Percentiles rank a stretch among this genome's conserved stretches.
Evolutionary conservation across 2,888 invertebrate genomes (phyloP).

Genomic region (Incurvaria masculella): DNA sequence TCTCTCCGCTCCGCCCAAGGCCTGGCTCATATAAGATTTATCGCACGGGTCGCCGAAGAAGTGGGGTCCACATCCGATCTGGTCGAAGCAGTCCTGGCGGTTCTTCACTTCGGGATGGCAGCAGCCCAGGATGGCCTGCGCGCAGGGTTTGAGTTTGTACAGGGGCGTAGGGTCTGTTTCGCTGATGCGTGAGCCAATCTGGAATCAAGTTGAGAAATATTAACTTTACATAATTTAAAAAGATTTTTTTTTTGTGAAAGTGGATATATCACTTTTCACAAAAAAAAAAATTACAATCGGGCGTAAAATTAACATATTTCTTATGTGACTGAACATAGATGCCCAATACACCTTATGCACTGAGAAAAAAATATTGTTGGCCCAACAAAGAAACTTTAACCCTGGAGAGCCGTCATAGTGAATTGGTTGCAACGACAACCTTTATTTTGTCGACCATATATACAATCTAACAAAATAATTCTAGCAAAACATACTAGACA

Average conservation of each 20-base stretch:
- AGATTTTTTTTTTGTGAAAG: conserved; percentile 18
- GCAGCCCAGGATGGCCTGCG: conserved; percentile 74
- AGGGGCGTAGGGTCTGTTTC: conserved; percentile 19
- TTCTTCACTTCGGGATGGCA: conserved; percentile 53
- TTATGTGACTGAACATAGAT: too few relatives aligned
- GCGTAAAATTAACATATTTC: too few relatives aligned
- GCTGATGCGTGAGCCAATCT: conserved; percentile 14
- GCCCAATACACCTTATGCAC: conserved; percentile 13
- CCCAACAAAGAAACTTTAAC: too few relatives aligned
- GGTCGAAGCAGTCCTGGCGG: conserved; percentile 65
- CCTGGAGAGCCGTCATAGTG: too few relatives aligned
- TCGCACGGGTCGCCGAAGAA: conserved; percentile 78
- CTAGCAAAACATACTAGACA: too few relatives aligned
- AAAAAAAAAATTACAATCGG: too few relatives aligned
- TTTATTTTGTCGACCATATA: too few relatives aligned
- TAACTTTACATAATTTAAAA: conserved; percentile 16
- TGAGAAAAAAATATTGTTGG: too few relatives aligned
- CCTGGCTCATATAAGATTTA: conserved; percentile 54
- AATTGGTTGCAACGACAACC: too few relatives aligned
- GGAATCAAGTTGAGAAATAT: conserved; percentile 19
- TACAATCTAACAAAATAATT: too few relatives aligned
- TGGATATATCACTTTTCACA: too few relatives aligned
- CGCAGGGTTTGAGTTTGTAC: conserved; percentile 46
- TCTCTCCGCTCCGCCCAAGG: conserved; percentile 44
- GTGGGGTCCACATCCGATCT: conserved; percentile 65